phyloP scores from a whole-genome alignment of 2,888 invertebrate species.

The Phyto melanocephala region DNA sequence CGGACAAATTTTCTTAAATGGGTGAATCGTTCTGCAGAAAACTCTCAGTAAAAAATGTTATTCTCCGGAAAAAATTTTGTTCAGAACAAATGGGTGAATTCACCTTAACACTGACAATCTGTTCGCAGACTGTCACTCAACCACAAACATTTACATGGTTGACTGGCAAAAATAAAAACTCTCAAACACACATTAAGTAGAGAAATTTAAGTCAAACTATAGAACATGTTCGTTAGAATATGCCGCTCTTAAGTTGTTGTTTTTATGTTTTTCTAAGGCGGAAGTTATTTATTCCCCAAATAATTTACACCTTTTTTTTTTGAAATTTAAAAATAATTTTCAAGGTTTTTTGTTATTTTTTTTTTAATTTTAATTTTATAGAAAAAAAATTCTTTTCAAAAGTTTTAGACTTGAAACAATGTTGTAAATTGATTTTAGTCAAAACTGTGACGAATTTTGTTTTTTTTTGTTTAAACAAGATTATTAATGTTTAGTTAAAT shows the following conservation, averaged over 20 bases:
- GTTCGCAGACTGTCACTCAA: too few relatives aligned
- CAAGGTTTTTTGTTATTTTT: neutral
- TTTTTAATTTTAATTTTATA: too few relatives aligned
- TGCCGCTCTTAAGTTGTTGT: too few relatives aligned
- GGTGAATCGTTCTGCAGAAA: too few relatives aligned
- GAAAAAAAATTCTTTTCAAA: too few relatives aligned
- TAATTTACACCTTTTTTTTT: slow-evolving; percentile 28
- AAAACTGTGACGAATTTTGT: slow-evolving; percentile 13
- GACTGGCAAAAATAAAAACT: neutral
- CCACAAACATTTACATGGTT: too few relatives aligned
- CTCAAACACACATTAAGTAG: neutral
- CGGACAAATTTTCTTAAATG: too few relatives aligned
- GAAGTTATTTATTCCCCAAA: slow-evolving; percentile 6
- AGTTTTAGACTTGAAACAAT: neutral
- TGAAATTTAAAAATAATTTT: neutral
- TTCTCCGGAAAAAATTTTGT: too few relatives aligned
- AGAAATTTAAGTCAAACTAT: too few relatives aligned
- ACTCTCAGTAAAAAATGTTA: too few relatives aligned
- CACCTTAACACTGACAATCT: neutral
- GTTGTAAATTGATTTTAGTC: neutral
- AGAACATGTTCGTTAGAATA: too few relatives aligned
- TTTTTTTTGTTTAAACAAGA: neutral
- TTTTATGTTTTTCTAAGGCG: slow-evolving; percentile 13
- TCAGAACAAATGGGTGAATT: too few relatives aligned
- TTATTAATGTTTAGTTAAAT: slow-evolving; percentile 1